Conservation (phyloP, 2,888 invertebrate genomes). For the Volucella bombylans region DNA sequence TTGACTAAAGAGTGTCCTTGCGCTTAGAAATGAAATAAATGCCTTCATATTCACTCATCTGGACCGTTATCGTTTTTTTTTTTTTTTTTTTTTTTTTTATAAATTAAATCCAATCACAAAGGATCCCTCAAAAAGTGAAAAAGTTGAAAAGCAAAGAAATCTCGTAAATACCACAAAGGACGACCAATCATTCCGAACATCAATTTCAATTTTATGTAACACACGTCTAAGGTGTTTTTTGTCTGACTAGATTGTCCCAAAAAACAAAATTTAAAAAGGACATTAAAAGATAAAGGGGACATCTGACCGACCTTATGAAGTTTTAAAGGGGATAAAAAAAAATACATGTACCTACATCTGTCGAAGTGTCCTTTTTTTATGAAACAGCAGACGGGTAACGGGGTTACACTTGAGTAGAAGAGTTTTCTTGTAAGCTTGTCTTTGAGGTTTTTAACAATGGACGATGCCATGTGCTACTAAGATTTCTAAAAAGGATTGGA, state of each 20-base stretch:
- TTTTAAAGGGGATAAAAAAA: not conserved
- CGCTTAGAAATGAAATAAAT: not conserved
- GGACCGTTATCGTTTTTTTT: slow-evolving; percentile 32
- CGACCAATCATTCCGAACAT: slow-evolving; percentile 23
- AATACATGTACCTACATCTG: too few relatives aligned
- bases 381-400: not conserved
- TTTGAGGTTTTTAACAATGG: too few relatives aligned
- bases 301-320: not conserved
- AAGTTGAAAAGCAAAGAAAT: slow-evolving; percentile 8
- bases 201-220: slow-evolving; percentile 5
- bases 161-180: not conserved
- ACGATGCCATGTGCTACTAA: not conserved
- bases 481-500: not conserved
- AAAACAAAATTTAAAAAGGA: slow-evolving; percentile 12
- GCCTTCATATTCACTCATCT: slow-evolving; percentile 10
- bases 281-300: slow-evolving; percentile 7
- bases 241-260: not conserved
- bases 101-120: not conserved
- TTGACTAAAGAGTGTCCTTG: not conserved
- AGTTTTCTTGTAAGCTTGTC: too few relatives aligned
- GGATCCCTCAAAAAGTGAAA: not conserved
- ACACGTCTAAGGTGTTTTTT: slow-evolving; percentile 28
- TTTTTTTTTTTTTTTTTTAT: slow-evolving; percentile 25
- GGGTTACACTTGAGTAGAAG: too few relatives aligned
- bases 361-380: not conserved